Evolutionary conservation across 1,140 invertebrate species (phyloP), one percentile per base, ranked within the genome.

Genomic region (Cotesia typhae): DNA sequence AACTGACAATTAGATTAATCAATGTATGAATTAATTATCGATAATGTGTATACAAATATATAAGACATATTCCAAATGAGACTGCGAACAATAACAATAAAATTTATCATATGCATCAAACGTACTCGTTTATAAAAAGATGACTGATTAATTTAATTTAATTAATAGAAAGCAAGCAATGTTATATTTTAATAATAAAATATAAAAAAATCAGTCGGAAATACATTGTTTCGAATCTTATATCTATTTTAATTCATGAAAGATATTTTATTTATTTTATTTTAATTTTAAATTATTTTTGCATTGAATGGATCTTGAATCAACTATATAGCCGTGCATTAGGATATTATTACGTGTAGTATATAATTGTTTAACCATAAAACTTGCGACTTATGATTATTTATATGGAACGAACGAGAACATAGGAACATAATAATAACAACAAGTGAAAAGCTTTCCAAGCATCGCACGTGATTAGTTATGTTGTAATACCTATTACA

Each of bases 371-470:
- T 63, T 38, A n/a, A 63, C 37, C 35, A 38, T 63, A 38, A 59
- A 57, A 72, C 37, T 64, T n/a, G 53, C 65, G 35, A 67, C 55
- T 74, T 51, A 64, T 57, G 55, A 67, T 9, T 65, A 64, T 38
- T 36, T 41, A 17, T 38, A 37, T 17, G 10, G 14, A 38, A 38
- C 61, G 9, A 63, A 61, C 64, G 61, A 55, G 67, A 68, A 17
- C 51, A 52, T 20, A 55, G 69, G 10, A 52, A 53, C 47, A 67
- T 52, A 59, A 66, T 70, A 63, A 66, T 74, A 74, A 71, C 65
- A 71, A 74, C 69, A 57, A 64, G 69, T 71, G 69, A 71, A 71
- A 74, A 74, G 73, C 69, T 71, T 74, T 74, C 59, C 73, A 74
- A 68, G 65, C 73, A 74, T 74, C 69, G 41, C 41, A 74, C 73